Evolutionary conservation across 2,888 invertebrate species (phyloP), one percentile per base, ranked within the genome.

Genomic region (Piscicola geometra): DNA sequence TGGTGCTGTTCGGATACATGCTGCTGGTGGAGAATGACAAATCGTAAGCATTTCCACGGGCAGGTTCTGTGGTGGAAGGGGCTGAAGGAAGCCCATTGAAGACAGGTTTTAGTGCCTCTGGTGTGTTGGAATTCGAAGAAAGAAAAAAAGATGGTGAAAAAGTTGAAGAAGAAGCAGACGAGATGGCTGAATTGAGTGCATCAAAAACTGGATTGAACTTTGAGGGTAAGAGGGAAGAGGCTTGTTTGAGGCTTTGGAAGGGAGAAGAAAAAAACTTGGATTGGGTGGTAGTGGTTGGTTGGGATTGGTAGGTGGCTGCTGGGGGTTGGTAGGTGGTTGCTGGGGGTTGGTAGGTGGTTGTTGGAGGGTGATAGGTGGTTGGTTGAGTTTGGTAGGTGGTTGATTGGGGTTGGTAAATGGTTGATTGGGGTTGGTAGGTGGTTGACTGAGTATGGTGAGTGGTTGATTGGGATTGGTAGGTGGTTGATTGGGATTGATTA

Each of bases 171-270:
- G 52, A 33, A 36, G 73, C 73, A 12, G 73, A 73, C 15, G 73
- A 73, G 9, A 73, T 64, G 56, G 71, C 71, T 18, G 71, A 50
- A 25, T 71, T 36, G 12, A 71, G 47, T 9, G 52, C 71, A 32
- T 71, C 71, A n/a, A 73, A 32, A 15, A 73, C 36, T 3, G 73
- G 73, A 18, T 52, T 73, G 52, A 73, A 36, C 32, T 73, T 73
- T 21, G 60, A 64, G 9, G 73, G 73, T 21, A 73, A 36, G 28
- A 73, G 35, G 33, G 73, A 71, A n/a, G 71, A 73, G 21, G 73
- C 73, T 35, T 36, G 56, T 36, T 60, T 73, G 35, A 73, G 60
- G 60, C n/a, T 56, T 21, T 56, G 60, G 60, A 56, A 56, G 25
- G 60, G 64, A 32, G 73, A 30, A n/a, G 33, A 28, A 28, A 73